A percentile compares a stretch with the other conserved stretches of the same genome.
Evolutionary conservation across 1,140 invertebrate genomes (phyloP).

Genomic region (Phenacoccus solenopsis): DNA sequence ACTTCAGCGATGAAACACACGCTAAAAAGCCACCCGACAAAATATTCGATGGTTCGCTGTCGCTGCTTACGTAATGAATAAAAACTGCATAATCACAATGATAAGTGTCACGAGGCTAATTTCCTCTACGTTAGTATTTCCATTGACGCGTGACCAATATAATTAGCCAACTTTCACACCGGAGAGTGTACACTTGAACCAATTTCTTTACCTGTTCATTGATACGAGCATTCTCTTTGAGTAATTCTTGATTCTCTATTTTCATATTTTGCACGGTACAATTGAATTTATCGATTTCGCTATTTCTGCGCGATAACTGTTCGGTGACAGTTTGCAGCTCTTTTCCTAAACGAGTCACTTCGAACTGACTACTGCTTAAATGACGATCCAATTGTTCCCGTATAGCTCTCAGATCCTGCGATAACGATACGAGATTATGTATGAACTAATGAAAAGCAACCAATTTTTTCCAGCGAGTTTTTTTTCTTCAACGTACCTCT

Average conservation of each 20-base stretch:
- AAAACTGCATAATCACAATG: no score
- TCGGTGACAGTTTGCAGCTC: slow-evolving; percentile 23
- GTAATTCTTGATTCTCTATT: slow-evolving; percentile 30
- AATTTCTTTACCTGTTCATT: slow-evolving; percentile 39
- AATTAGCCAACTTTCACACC: no score
- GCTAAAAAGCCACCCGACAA: no score
- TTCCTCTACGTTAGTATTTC: no score
- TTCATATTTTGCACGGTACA: slow-evolving; percentile 28
- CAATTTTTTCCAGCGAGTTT: background rate
- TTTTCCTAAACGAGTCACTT: slow-evolving; percentile 21
- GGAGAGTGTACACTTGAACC: no score
- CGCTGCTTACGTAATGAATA: no score
- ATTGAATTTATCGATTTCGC: slow-evolving; percentile 34
- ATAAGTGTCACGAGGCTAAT: no score
- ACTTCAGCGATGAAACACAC: no score
- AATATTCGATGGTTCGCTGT: no score
- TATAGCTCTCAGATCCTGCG: slow-evolving; percentile 37
- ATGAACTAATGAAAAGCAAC: no score
- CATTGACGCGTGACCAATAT: no score
- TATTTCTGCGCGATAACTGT: slow-evolving; percentile 26
- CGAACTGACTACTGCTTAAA: slow-evolving; percentile 22
- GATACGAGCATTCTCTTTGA: slow-evolving; percentile 40
- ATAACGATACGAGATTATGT: background rate
- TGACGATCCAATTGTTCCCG: slow-evolving; percentile 20
- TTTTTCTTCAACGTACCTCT: slow-evolving; percentile 34